Evolutionary conservation across 30 jellyfish, hydroid and myxozoan genomes (phyloP), one percentile per base, ranked within the genome.

Genomic region (Turritopsis dohrnii): DNA sequence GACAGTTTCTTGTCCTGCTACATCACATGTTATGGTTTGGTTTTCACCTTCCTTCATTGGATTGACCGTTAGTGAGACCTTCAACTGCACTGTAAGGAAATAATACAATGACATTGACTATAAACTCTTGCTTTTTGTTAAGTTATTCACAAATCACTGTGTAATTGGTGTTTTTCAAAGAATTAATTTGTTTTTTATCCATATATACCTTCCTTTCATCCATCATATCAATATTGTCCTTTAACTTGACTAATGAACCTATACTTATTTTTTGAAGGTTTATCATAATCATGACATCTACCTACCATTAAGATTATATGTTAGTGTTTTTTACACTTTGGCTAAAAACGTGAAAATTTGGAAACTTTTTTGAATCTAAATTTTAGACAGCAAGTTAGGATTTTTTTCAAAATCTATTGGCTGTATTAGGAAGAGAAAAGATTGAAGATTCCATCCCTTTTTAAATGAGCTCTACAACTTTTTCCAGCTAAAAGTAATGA

Each of bases 1-100:
- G 28, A 27, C 77, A n/a, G 28, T 1, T 69, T 69, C 77, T 19
- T 27, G 31, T 7, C 77, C 77, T 7, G 28, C 8, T 8, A 69
- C 77, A 69, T 7, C 30, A 69, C 77, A 69, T 69, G 77, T 69
- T 23, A 69, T 69, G 30, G 28, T 69, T 27, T n/a, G 28, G 22
- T 69, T 19, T 19, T 69, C 31, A n/a, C 77, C 77, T 69, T 69
- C 77, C 28, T n/a, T 27, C 30, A 27, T 69, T 69, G 77, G 77
- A 1, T 23, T 69, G 77, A 69, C 0, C 8, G 16, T 69, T 23
- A 69, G 28, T 23, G 77, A 69, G 19, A 69, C 77, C 0, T 69
- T 69, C 19, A 69, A 19, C 30, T 1, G 28, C 77, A 69, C 77
- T 69, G 19, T 23, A 69, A 0, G 19, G 0, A 69, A 17, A 69